Conservation (phyloP, 2,888 invertebrate species). For the Pollenia angustigena region DNA sequence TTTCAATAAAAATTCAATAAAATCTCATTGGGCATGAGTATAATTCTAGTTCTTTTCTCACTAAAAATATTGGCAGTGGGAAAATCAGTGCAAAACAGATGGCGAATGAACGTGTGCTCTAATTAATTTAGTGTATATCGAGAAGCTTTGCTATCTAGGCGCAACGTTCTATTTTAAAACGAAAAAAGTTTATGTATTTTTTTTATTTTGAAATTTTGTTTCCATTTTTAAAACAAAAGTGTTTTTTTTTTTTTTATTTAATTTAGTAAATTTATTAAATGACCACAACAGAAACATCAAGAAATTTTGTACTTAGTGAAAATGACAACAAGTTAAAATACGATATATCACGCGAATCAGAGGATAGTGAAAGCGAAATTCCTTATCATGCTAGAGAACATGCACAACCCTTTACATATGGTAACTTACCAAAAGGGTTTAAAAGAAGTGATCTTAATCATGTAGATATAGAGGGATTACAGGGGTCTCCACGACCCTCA, state of each 20-base stretch:
- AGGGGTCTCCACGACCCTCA: not conserved
- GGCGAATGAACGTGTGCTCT: slow-evolving; percentile 55
- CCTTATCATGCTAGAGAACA: slow-evolving; percentile 96
- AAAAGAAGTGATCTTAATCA: slow-evolving; percentile 77
- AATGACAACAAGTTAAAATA: slow-evolving; percentile 42
- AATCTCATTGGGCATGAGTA: slow-evolving; percentile 9
- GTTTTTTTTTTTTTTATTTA: not conserved
- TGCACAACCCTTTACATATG: slow-evolving; percentile 95
- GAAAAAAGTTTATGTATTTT: not conserved
- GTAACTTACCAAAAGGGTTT: slow-evolving; percentile 85
- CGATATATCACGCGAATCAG: slow-evolving; percentile 69
- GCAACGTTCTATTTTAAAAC: slow-evolving; percentile 62
- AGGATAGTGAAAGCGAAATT: slow-evolving; percentile 84
- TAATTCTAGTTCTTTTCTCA: slow-evolving; percentile 42
- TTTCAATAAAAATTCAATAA: slow-evolving; percentile 18
- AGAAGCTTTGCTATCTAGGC: slow-evolving; percentile 64
- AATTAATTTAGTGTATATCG: slow-evolving; percentile 66
- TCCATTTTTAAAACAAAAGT: slow-evolving; percentile 47
- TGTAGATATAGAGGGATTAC: slow-evolving; percentile 61
- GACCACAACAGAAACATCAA: slow-evolving; percentile 59
- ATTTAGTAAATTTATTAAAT: slow-evolving; percentile 47
- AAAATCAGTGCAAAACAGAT: slow-evolving; percentile 60
- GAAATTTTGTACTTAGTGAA: slow-evolving; percentile 42
- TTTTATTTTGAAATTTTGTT: slow-evolving; percentile 32
- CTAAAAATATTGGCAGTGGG: slow-evolving; percentile 24